Conservation (phyloP, 2,888 invertebrate genomes). For the Cheilosia pagana region DNA sequence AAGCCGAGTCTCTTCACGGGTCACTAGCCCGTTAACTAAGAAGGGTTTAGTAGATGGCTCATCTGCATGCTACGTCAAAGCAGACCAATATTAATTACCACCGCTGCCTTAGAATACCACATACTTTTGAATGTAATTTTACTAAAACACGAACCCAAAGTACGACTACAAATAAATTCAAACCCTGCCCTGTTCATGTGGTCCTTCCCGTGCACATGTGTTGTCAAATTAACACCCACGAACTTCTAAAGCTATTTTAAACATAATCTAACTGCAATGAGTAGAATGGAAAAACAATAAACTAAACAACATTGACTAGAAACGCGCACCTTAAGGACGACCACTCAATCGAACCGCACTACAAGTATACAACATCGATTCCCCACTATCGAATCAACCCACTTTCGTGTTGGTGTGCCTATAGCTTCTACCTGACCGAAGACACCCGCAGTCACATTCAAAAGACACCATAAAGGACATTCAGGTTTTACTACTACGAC, state of each 20-base stretch:
- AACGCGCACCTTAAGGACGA: conserved; percentile 23
- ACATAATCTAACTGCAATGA: conserved; percentile 28
- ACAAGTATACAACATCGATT: background rate
- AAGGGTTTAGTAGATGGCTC: too few relatives aligned
- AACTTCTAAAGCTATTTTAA: background rate
- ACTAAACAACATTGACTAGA: conserved; percentile 14
- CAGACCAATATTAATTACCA: too few relatives aligned
- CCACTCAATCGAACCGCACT: conserved; percentile 34
- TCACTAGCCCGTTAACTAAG: too few relatives aligned
- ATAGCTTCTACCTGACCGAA: conserved; percentile 1
- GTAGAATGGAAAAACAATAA: background rate
- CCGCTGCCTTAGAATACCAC: too few relatives aligned
- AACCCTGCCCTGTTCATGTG: background rate
- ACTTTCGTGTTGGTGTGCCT: conserved; percentile 1
- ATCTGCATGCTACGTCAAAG: too few relatives aligned
- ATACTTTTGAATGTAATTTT: too few relatives aligned
- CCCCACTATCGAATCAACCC: conserved; percentile 8
- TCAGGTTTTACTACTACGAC: conserved; percentile 15
- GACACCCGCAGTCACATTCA: conserved; percentile 11
- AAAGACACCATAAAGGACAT: conserved; percentile 41
- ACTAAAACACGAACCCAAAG: background rate
- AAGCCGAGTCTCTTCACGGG: too few relatives aligned
- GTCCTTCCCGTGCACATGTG: conserved; percentile 14
- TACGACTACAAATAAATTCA: background rate
- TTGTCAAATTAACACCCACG: conserved; percentile 13